phyloP scores from a whole-genome alignment of 2,797 vertebrate genomes.

The Neomorphus geoffroyi region DNA sequence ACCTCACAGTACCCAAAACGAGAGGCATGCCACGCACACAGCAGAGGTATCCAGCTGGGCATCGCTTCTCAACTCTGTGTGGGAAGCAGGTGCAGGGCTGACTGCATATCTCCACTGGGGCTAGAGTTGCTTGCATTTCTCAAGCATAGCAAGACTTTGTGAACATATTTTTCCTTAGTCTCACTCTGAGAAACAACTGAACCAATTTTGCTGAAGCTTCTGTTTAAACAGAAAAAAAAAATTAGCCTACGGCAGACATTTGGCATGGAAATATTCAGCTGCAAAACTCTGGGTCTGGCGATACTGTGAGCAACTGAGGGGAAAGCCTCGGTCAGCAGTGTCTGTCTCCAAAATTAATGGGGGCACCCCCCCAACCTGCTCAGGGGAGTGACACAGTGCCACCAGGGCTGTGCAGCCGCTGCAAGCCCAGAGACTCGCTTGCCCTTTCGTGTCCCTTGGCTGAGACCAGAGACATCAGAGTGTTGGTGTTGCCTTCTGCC shows the following conservation, averaged over 20 bases:
- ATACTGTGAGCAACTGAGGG: background rate
- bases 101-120: background rate
- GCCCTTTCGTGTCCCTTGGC: fast-evolving
- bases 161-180: background rate
- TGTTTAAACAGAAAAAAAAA: background rate
- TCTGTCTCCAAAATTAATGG: background rate
- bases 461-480: background rate
- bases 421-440: background rate
- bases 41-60: background rate
- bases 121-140: background rate
- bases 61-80: fast-evolving
- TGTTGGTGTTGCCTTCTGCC: background rate
- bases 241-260: background rate
- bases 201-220: constrained; percentile 35
- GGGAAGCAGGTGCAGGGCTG: background rate
- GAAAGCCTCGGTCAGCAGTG: background rate
- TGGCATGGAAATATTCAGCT: background rate
- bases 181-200: background rate
- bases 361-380: background rate
- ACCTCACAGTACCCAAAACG: background rate
- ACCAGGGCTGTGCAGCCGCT: background rate
- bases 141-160: background rate
- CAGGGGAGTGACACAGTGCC: background rate
- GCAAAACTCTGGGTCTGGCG: background rate
- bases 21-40: background rate